phyloP scores from a whole-genome alignment of 2,888 invertebrate genomes.

The Conchocele bisecta region DNA sequence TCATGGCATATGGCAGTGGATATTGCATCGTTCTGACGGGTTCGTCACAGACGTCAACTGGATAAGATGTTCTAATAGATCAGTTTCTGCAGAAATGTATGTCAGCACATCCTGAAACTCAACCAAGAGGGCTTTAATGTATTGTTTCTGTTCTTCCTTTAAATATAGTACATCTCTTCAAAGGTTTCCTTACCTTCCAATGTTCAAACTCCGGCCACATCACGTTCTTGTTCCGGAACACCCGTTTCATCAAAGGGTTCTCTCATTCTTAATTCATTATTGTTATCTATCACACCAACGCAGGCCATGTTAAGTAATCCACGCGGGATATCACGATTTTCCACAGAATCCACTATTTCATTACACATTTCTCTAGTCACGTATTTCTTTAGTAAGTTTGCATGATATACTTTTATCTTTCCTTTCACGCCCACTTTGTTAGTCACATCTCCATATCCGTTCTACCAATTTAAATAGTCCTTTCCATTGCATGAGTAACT shows the following conservation, averaged over 20 bases:
- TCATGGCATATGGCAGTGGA: slow-evolving; percentile 8
- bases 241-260: too few relatives aligned
- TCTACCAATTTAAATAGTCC: slow-evolving; percentile 30
- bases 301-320: background rate
- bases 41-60: background rate
- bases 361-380: too few relatives aligned
- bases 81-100: slow-evolving; percentile 8
- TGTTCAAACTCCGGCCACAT: too few relatives aligned
- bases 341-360: too few relatives aligned
- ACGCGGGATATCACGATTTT: too few relatives aligned
- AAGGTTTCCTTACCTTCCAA: background rate
- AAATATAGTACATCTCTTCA: slow-evolving; percentile 6
- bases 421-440: slow-evolving; percentile 31
- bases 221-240: too few relatives aligned
- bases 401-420: slow-evolving; percentile 29
- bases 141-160: background rate
- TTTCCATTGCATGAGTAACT: slow-evolving; percentile 51
- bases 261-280: too few relatives aligned
- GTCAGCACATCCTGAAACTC: slow-evolving; percentile 18
- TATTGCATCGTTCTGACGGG: slow-evolving; percentile 13
- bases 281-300: background rate
- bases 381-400: slow-evolving; percentile 44
- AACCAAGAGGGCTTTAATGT: slow-evolving; percentile 15
- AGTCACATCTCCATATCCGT: slow-evolving; percentile 24
- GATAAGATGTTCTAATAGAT: background rate